Evolutionary conservation across 35 echinoderm and acorn worm genomes (phyloP).

Genomic region (Ptychodera flava): DNA sequence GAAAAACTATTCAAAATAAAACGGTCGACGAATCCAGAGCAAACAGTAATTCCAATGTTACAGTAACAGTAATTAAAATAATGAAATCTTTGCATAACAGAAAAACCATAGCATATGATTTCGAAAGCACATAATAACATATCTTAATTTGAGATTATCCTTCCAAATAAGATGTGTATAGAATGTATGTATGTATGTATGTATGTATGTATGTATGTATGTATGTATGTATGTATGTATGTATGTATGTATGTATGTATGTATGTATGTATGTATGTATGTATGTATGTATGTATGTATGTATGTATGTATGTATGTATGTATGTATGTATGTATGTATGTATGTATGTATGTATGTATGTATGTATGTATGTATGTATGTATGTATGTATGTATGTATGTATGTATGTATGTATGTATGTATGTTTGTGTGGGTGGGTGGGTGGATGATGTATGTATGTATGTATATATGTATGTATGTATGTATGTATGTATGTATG

Average conservation of each 20-base stretch:
- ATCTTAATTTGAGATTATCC: no score
- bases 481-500: slow-evolving; percentile 18
- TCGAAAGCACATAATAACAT: no score
- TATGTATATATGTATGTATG: slow-evolving; percentile 14
- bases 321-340: neutral
- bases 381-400: slow-evolving; percentile 2
- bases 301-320: neutral
- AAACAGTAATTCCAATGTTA: no score
- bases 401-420: neutral
- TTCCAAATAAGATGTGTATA: no score
- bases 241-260: neutral
- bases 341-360: neutral
- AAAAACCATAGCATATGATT: no score
- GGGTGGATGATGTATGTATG: neutral
- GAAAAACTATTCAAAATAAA: no score
- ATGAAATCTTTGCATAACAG: no score
- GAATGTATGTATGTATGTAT: neutral
- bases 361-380: slow-evolving; percentile 2
- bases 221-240: neutral
- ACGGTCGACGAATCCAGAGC: no score
- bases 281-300: neutral
- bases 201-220: neutral
- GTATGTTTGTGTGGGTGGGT: neutral
- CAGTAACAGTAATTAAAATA: no score
- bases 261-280: slow-evolving; percentile 2